Evolutionary conservation across 2,113 vertebrate species (phyloP), one percentile per base, ranked within the genome.

Genomic region (Dolichotis patagonum): DNA sequence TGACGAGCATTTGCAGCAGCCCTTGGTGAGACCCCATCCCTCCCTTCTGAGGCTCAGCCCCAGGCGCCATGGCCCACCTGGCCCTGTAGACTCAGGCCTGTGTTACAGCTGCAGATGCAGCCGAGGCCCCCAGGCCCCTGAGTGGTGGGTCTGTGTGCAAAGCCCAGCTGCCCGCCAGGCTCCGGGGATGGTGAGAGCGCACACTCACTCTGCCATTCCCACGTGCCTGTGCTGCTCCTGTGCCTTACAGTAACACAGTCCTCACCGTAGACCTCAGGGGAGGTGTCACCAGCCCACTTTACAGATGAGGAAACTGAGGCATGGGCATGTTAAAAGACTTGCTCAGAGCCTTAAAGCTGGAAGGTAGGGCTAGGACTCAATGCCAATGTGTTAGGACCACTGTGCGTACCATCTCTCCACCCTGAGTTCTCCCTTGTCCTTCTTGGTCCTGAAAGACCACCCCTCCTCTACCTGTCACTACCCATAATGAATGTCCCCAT

Each of bases 261-360:
- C 75, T 78, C 32, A 38, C 77, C 20, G 10, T 16, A 22, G 52
- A 26, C 84, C 32, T 58, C 54, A 6, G n/a, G 0, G 12, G 8
- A 28, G 13, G 49, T 14, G 26, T 46, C 16, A 62, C 38, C 46
- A 73, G n/a, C 4, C 49, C 62, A 60, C 49, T 90, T 96, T 73
- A 93, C 69, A 90, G 62, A 35, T 19, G 80, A 85, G 38, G 22
- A 91, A 17, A 84, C 82, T n/a, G 81, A 94, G 94, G n/a, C 49
- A 4, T 0, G 19, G n/a, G 10, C 35, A 49, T 28, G 8, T 49
- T 35, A 41, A 1, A 54, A 58, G 85, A 5, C 49, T 73, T 73
- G 8, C 43, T 85, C 43, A 60, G 26, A 63, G 52, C 19, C 54
- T 85, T 41, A 16, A 14, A 43, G 5, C 67, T 32, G 14, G 10